Base-by-base conservation (phyloP, 1,140 invertebrate species). In the Psilanteris sp. region DNA sequence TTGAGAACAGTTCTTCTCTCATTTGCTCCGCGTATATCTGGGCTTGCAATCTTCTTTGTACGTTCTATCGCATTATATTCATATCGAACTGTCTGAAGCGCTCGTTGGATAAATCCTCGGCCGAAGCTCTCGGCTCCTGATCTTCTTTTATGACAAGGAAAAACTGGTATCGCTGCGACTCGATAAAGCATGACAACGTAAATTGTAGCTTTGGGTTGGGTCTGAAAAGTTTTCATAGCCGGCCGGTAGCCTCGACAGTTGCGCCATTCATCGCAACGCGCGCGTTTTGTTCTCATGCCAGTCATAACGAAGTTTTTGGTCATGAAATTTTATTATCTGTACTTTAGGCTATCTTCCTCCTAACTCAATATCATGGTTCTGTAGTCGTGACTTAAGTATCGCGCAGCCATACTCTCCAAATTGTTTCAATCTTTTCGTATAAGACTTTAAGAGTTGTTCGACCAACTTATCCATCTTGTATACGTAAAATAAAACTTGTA, bases 291-390 rank as follows among this genome's bases (percentile, higher is more conserved):
- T 84, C 80, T 84, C 82, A 81, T 72, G 59, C 67, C 68, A 64
- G 62, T 68, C 75, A 68, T 86, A 85, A 84, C 81, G 77, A 85
- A 85, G 77, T 85, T 87, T 83, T 80, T 80, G 82, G 81, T 85
- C 83, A 85, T 86, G 81, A 85, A 85, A 85, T 86, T 85, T 85
- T 85, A 85, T 86, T 84, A 85, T 81, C 81, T 78, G 77, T 79
- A 82, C 81, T 85, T 85, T 74, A 80, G 67, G 52, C 68, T 73
- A 77, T 79, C 75, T 82, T 80, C 72, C 78, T 82, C 82, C 79
- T 79, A 85, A 85, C 83, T 85, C 80, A 84, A 86, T 86, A 85
- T 85, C 82, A 83, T 81, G 82, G 73, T 80, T 80, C 83, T 71
- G 77, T 72, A 62, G 76, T 71, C 59, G 34, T 61, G 62, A 52